Conservation (phyloP, 2,888 invertebrate species). For the Phalangium opilio region DNA sequence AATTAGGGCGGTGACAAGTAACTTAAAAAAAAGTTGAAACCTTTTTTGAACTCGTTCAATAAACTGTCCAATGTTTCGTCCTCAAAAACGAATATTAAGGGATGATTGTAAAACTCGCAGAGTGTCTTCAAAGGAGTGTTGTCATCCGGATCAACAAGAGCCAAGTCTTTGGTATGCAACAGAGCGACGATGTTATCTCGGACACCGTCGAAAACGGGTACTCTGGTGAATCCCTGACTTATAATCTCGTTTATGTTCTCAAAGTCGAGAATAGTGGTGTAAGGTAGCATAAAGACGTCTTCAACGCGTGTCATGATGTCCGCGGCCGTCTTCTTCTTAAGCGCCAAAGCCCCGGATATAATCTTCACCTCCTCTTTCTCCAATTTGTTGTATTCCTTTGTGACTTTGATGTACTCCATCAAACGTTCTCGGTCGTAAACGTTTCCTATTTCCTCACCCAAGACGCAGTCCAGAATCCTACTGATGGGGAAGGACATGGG, state of each 20-base stretch:
- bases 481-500: slow-evolving; percentile 89
- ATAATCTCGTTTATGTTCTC: slow-evolving; percentile 93
- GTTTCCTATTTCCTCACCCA: slow-evolving; percentile 94
- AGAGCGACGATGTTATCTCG: slow-evolving; percentile 77
- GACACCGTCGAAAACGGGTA: slow-evolving; percentile 75
- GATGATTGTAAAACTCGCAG: slow-evolving; percentile 90
- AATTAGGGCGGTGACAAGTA: no score
- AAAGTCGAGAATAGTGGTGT: slow-evolving; percentile 76
- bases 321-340: slow-evolving; percentile 77
- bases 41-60: slow-evolving; percentile 77
- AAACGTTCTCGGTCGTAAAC: slow-evolving; percentile 89
- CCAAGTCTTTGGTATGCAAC: slow-evolving; percentile 92
- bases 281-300: slow-evolving; percentile 88
- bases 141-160: slow-evolving; percentile 95
- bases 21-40: no score
- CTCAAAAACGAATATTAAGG: slow-evolving; percentile 57
- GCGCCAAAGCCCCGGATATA: slow-evolving; percentile 74
- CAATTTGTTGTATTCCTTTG: slow-evolving; percentile 45
- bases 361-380: slow-evolving; percentile 17
- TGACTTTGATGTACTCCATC: slow-evolving; percentile 82
- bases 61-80: slow-evolving; percentile 87
- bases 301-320: slow-evolving; percentile 93
- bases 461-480: slow-evolving; percentile 56
- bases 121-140: slow-evolving; percentile 82
- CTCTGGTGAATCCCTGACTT: slow-evolving; percentile 85